Conservation (phyloP, 2,113 vertebrate species). For the Hypocryptadius cinnamomeus region DNA sequence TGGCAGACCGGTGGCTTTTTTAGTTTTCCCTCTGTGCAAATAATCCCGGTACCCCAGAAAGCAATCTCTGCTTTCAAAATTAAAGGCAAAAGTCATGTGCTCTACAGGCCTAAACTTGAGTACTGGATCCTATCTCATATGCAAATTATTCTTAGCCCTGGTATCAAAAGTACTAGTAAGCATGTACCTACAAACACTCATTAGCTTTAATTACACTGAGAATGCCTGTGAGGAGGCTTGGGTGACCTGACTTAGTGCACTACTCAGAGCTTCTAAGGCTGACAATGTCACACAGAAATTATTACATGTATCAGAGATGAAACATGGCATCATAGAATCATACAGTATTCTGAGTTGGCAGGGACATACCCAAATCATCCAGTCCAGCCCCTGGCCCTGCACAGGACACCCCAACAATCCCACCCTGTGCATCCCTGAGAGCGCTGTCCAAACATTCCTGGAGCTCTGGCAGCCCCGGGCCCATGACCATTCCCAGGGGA, state of each 20-base stretch:
- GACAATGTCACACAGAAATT: neutral
- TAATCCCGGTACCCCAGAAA: neutral
- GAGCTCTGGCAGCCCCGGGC: neutral
- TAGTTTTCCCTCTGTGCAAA: neutral
- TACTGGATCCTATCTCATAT: neutral
- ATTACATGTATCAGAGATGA: neutral
- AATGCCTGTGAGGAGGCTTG: neutral
- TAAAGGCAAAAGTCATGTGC: neutral
- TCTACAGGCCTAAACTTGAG: neutral
- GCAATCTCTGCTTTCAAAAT: neutral
- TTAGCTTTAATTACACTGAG: neutral
- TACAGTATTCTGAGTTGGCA: neutral
- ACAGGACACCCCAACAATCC: neutral
- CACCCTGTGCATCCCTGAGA: neutral
- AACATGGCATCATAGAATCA: accelerated
- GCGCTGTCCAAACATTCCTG: accelerated
- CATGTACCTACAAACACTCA: neutral
- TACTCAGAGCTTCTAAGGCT: neutral
- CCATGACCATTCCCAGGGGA: neutral
- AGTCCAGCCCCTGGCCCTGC: neutral
- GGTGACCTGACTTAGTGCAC: neutral
- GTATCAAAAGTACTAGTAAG: neutral
- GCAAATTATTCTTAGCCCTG: neutral
- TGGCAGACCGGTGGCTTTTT: neutral
- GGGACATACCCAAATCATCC: neutral